Base-by-base conservation (phyloP, 2,797 vertebrate species). In the Diglossa cyanea region DNA sequence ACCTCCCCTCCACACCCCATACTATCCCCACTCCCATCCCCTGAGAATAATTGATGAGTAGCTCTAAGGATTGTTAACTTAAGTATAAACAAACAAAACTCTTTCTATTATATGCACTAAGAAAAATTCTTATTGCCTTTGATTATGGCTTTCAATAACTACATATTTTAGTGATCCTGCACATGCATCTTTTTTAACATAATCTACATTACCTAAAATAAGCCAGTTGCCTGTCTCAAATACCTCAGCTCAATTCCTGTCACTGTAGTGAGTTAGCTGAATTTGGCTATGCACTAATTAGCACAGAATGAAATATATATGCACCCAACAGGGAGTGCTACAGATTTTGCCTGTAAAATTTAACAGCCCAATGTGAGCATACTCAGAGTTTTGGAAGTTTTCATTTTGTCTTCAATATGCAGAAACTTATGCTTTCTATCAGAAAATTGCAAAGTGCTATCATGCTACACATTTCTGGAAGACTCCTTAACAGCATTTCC, bases 341-440 rank as follows among this genome's bases (percentile, higher is more conserved):
- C 47, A 61, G 24, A 72, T 73, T 85, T 82, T 50, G 39, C 63
- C 60, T 86, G 51, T 45, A 51, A 65, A 87, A 92, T 77, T 91
- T 92, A 96, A 90, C 61, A 47, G 50, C 53, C 63, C 39, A 94
- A 44, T 10, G 35, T 93, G 81, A 90, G 54, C 40, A 94, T 55
- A 68, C 23, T 23, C 10, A 48, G 86, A 80, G 58, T 79, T 92
- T 76, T 55, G 42, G 47, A 92, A 55, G 35, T 83, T 78, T 94
- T 89, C 48, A 20, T 89, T 93, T 96, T 68, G 35, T 55, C 88
- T 96, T 90, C 80, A 42, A 35, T 58, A 25, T 74, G 31, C n/a
- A 93, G 61, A 93, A 93, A 77, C 23, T 39, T 83, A 37, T 28
- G 39, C 45, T 75, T 91, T 88, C 39, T 68, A 28, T 77, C 66